Base-by-base conservation (phyloP, 2,797 vertebrate genomes). In the Pipistrellus pygmaeus region DNA sequence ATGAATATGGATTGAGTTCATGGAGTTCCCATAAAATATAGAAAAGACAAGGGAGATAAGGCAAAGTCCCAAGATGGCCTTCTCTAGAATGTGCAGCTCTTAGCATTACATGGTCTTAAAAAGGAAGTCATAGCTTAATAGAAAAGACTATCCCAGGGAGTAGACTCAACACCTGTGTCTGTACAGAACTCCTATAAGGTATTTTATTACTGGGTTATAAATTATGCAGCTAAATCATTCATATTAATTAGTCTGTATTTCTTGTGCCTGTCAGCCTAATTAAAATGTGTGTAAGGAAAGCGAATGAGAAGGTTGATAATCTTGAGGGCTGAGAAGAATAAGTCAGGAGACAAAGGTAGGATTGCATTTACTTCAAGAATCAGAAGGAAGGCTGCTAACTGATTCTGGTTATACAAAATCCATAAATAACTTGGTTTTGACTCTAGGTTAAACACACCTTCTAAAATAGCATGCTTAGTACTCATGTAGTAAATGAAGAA, bases 171-270 rank as follows among this genome's bases (percentile, higher is more conserved):
- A 77, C n/a, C 21, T 69, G 27, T 57, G 32, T 78, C 68, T 32
- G 46, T 30, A 51, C 1, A 11, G 55, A 51, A 93, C 15, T 53
- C n/a, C n/a, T 72, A 32, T 30, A 30, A 83, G 38, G 25, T 71
- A 64, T 93, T 32, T 95, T 78, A 60, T 78, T 88, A 90, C 72
- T 41, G 75, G 21, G 21, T 51, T 91, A 66, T 91, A 82, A 93
- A 88, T 91, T 83, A 87, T 90, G 53, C 64, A 93, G 35, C 76
- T 77, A 93, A 88, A 88, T 57, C 83, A 91, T 78, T 90, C 27
- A 57, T 77, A 90, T 93, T 93, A 78, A 93, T 86, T 62, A 87
- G 35, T 23, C 30, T 53, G 71, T 69, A 85, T 55, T 77, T 87
- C 57, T 81, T 71, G n/a, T 75, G 68, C 30, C 51, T 62, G 10